Evolutionary conservation across 2,888 invertebrate species (phyloP).

Genomic region (Lasioglossum lativentre): DNA sequence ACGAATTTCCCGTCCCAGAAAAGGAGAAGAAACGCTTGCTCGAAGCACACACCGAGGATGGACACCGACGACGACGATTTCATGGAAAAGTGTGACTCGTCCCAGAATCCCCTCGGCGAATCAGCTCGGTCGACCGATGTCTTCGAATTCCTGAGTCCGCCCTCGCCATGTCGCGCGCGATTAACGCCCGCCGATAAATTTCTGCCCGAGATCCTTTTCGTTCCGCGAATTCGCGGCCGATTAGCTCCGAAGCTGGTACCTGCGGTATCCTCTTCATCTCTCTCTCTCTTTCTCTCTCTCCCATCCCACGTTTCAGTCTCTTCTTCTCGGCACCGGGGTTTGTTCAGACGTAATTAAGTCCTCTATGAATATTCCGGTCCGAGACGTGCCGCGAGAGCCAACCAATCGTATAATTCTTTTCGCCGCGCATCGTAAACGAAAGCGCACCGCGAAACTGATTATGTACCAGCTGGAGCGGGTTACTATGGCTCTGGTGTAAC

Average conservation of each 20-base stretch:
- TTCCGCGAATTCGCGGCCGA: conserved; percentile 57
- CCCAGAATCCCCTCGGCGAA: conserved; percentile 26
- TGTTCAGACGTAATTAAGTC: conserved; percentile 52
- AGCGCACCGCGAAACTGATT: conserved; percentile 9
- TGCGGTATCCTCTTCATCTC: neutral
- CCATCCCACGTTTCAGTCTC: neutral
- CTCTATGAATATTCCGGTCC: conserved; percentile 51
- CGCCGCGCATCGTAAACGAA: conserved; percentile 27
- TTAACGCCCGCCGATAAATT: conserved; percentile 68
- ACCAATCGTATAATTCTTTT: conserved; percentile 52
- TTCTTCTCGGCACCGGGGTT: neutral
- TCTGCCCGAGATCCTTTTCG: conserved; percentile 47
- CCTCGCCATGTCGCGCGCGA: conserved; percentile 71
- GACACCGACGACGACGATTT: neutral
- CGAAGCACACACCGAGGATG: neutral
- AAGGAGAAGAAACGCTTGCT: neutral
- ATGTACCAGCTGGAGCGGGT: neutral
- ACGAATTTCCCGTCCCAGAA: neutral
- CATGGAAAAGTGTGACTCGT: neutral
- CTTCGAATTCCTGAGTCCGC: conserved; percentile 62
- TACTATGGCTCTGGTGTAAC: neutral
- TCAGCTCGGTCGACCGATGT: conserved; percentile 56
- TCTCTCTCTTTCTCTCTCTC: neutral
- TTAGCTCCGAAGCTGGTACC: conserved; percentile 40
- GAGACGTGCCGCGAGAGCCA: conserved; percentile 20